Conservation (phyloP, 2,113 vertebrate genomes). For the Corythornis cristatus region DNA sequence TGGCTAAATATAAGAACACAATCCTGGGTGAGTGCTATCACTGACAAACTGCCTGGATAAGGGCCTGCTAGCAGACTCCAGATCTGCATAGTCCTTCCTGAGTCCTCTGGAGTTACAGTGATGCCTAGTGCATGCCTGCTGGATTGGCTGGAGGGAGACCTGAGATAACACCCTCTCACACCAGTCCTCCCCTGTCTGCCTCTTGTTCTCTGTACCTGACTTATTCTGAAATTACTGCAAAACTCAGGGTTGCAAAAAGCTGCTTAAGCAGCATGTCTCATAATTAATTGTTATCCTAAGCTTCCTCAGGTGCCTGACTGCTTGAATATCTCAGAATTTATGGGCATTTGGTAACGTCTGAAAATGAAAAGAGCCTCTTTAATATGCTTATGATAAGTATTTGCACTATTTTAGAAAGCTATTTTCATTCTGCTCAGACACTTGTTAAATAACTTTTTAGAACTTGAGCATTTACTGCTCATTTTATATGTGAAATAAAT, state of each 20-base stretch:
- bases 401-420: slow-evolving; percentile 58
- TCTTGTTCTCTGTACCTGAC: not conserved
- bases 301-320: slow-evolving; percentile 28
- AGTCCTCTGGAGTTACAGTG: not conserved
- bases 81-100: not conserved
- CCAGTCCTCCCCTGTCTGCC: not conserved
- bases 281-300: slow-evolving; percentile 25
- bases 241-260: not conserved
- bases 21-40: not conserved
- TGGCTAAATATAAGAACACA: not conserved
- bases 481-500: slow-evolving; percentile 67
- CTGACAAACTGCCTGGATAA: not conserved
- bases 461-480: slow-evolving; percentile 61
- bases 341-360: slow-evolving; percentile 42
- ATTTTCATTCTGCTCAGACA: slow-evolving; percentile 56
- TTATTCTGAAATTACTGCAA: not conserved
- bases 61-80: not conserved
- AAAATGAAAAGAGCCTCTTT: slow-evolving; percentile 49
- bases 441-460: slow-evolving; percentile 65
- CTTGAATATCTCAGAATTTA: slow-evolving; percentile 50
- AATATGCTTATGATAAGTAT: slow-evolving; percentile 68
- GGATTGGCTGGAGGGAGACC: not conserved
- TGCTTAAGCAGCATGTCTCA: not conserved
- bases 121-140: not conserved
- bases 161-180: not conserved